Evolutionary conservation across 2,113 vertebrate species (phyloP).

Genomic region (Nerophis lumbriciformis): DNA sequence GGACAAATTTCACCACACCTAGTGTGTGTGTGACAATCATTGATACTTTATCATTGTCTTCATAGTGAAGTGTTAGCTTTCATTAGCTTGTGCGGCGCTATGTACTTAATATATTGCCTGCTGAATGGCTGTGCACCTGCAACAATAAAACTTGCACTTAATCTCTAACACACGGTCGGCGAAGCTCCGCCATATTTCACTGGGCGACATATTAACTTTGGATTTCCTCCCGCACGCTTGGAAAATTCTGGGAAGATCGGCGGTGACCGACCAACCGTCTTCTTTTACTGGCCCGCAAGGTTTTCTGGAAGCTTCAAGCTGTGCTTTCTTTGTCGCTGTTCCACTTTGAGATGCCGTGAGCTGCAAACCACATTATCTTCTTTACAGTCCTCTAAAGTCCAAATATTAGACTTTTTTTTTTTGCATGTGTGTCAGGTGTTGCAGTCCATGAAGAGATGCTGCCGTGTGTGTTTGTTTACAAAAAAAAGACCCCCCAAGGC

Average conservation of each 20-base stretch:
- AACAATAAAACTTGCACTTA: slow-evolving; percentile 29
- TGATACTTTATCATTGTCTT: too few relatives aligned
- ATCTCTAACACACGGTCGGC: slow-evolving; percentile 10
- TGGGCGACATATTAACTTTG: slow-evolving; percentile 59
- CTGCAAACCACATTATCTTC: slow-evolving; percentile 22
- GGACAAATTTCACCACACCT: too few relatives aligned
- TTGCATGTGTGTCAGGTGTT: neutral
- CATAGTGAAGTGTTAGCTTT: too few relatives aligned
- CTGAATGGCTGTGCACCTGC: slow-evolving; percentile 1
- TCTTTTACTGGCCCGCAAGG: slow-evolving; percentile 44
- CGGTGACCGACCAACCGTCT: slow-evolving; percentile 11
- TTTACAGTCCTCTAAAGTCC: slow-evolving; percentile 44
- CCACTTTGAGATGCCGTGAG: slow-evolving; percentile 3
- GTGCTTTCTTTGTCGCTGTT: slow-evolving; percentile 22
- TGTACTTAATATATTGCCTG: too few relatives aligned
- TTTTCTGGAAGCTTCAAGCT: slow-evolving; percentile 32
- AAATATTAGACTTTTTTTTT: slow-evolving; percentile 26
- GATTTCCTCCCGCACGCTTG: slow-evolving; percentile 51
- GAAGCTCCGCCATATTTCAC: slow-evolving; percentile 19
- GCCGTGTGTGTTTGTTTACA: slow-evolving; percentile 25
- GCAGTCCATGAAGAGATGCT: slow-evolving; percentile 4
- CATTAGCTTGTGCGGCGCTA: too few relatives aligned
- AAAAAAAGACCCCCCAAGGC: slow-evolving; percentile 18
- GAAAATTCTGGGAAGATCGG: slow-evolving; percentile 61
- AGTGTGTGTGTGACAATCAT: too few relatives aligned